Percentiles rank a stretch among this genome's conserved stretches.
phyloP scores from a whole-genome alignment of 2,797 vertebrate genomes.

The Anas bahamensis region DNA sequence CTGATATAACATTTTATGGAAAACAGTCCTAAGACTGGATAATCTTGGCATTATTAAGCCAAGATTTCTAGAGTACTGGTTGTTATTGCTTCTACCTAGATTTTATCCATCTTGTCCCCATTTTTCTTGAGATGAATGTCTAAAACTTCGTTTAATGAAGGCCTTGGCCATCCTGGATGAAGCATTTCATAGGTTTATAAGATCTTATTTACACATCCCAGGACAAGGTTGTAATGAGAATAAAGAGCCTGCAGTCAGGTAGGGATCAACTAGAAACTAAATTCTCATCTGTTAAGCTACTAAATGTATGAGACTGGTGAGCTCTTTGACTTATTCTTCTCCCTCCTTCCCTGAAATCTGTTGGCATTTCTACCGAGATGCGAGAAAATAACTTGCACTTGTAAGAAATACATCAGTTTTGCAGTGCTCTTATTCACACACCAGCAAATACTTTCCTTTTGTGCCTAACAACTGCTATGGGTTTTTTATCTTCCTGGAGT shows the following conservation, averaged over 20 bases:
- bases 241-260: not conserved
- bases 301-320: not conserved
- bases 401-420: not conserved
- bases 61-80: not conserved
- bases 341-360: not conserved
- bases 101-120: not conserved
- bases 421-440: not conserved
- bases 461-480: not conserved
- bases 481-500: not conserved
- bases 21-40: not conserved
- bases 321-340: not conserved
- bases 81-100: not conserved
- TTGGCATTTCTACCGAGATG: not conserved
- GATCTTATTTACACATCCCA: not conserved
- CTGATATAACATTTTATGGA: not conserved
- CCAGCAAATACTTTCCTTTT: not conserved
- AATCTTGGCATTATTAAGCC: not conserved
- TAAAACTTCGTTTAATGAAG: not conserved
- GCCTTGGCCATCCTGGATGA: not conserved
- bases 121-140: not conserved
- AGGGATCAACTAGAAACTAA: not conserved
- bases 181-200: not conserved
- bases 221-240: not conserved
- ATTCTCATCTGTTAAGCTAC: not conserved
- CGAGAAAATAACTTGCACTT: not conserved